Percentiles rank a stretch among this genome's conserved stretches.
These are phyloP conservation scores for Drosophila bunnanda DNA, from an alignment of 2,888 invertebrate genomes.

Conservation along the genomic window DNA sequence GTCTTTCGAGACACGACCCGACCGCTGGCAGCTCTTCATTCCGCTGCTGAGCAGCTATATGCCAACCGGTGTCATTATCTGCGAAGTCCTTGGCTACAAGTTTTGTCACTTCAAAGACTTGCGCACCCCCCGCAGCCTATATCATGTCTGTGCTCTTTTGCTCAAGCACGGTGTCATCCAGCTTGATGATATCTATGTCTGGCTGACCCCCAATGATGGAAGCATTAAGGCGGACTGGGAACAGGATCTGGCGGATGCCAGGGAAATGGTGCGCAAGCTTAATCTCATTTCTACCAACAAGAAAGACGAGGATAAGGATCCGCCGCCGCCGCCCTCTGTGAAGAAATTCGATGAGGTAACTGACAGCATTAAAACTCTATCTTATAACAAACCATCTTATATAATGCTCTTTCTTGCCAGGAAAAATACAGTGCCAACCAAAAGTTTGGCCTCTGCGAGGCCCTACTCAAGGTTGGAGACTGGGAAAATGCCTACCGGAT, in stretches of 20 bases:
- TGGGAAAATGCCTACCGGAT: slow-evolving; percentile 94
- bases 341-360: slow-evolving; percentile 88
- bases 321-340: slow-evolving; percentile 89
- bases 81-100: slow-evolving; percentile 98
- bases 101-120: slow-evolving; percentile 88
- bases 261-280: slow-evolving; percentile 94
- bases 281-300: slow-evolving; percentile 93
- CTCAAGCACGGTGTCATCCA: slow-evolving; percentile 94
- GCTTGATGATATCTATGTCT: slow-evolving; percentile 94
- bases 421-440: slow-evolving; percentile 89
- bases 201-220: slow-evolving; percentile 94
- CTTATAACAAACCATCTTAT: background rate
- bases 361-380: background rate
- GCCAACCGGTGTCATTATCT: slow-evolving; percentile 94
- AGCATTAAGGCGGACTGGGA: slow-evolving; percentile 92
- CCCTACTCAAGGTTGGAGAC: slow-evolving; percentile 93
- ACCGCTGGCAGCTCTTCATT: slow-evolving; percentile 92
- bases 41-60: slow-evolving; percentile 94
- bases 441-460: slow-evolving; percentile 96
- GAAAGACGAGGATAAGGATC: slow-evolving; percentile 87
- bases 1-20: slow-evolving; percentile 95
- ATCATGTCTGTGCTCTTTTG: slow-evolving; percentile 94
- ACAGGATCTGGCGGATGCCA: slow-evolving; percentile 92
- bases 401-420: slow-evolving; percentile 36
- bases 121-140: slow-evolving; percentile 92